Conservation (phyloP, 2,113 vertebrate species). For the Mobula hypostoma region DNA sequence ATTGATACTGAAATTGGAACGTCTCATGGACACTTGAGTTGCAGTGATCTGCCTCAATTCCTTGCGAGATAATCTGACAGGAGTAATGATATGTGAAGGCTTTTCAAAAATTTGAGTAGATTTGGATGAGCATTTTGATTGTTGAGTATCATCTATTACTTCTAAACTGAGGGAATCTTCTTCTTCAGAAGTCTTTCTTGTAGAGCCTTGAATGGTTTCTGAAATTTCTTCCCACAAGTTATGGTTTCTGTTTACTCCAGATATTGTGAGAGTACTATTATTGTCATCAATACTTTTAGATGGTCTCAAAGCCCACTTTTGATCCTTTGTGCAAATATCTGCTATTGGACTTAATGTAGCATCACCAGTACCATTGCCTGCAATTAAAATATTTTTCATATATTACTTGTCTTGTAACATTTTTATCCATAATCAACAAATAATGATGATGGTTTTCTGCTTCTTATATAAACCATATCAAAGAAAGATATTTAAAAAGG, state of each 20-base stretch:
- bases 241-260: constrained; percentile 42
- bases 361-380: constrained; percentile 47
- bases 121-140: constrained; percentile 41
- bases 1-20: constrained; percentile 49
- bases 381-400: constrained; percentile 40
- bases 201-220: constrained; percentile 40
- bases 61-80: constrained; percentile 60
- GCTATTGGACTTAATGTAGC: constrained; percentile 43
- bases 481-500: too few relatives aligned
- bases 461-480: not conserved
- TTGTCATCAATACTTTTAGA: constrained; percentile 46
- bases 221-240: constrained; percentile 43
- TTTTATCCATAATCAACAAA: not conserved
- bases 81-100: constrained; percentile 46
- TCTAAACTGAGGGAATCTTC: constrained; percentile 44
- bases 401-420: not conserved
- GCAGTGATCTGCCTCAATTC: constrained; percentile 63
- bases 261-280: constrained; percentile 40
- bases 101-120: constrained; percentile 44
- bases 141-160: constrained; percentile 42
- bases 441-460: not conserved
- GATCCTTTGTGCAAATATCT: constrained; percentile 47
- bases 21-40: constrained; percentile 53
- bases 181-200: constrained; percentile 38
- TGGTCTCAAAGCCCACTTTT: constrained; percentile 44